Evolutionary conservation across 2,888 invertebrate species (phyloP).

Genomic region (Nebria brevicollis): DNA sequence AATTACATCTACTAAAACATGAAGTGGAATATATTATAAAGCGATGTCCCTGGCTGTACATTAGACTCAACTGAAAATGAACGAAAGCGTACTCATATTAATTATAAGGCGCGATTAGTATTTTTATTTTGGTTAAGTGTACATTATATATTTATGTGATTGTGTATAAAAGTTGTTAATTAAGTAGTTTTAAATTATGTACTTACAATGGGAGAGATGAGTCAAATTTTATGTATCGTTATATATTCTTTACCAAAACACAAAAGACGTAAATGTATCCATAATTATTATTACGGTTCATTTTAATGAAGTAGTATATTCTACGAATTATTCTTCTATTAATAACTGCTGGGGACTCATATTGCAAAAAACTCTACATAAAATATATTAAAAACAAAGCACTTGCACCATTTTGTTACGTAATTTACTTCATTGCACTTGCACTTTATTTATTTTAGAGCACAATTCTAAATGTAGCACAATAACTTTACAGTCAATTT

Average conservation of each 20-base stretch:
- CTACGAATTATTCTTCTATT: no score
- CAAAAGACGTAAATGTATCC: no score
- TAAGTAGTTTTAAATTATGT: neutral
- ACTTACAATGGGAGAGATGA: neutral
- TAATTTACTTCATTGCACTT: neutral
- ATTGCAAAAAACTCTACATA: no score
- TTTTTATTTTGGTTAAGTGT: neutral
- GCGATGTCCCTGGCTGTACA: neutral
- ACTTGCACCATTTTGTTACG: no score
- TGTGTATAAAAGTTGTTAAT: slow-evolving; percentile 1
- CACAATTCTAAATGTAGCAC: neutral
- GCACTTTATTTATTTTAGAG: neutral
- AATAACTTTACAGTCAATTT: no score
- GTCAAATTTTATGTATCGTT: neutral
- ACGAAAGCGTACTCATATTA: neutral
- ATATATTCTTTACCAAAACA: no score
- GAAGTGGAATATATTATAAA: neutral
- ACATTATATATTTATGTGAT: slow-evolving; percentile 1
- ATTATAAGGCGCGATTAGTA: neutral
- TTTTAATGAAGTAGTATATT: no score
- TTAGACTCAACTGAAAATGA: neutral
- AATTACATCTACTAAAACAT: neutral
- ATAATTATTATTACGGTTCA: no score
- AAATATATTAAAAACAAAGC: no score
- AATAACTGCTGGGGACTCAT: no score